A percentile compares a stretch with the other conserved stretches of the same genome.
phyloP scores from a whole-genome alignment of 2,113 vertebrate species.

The Hemiprocne comata region DNA sequence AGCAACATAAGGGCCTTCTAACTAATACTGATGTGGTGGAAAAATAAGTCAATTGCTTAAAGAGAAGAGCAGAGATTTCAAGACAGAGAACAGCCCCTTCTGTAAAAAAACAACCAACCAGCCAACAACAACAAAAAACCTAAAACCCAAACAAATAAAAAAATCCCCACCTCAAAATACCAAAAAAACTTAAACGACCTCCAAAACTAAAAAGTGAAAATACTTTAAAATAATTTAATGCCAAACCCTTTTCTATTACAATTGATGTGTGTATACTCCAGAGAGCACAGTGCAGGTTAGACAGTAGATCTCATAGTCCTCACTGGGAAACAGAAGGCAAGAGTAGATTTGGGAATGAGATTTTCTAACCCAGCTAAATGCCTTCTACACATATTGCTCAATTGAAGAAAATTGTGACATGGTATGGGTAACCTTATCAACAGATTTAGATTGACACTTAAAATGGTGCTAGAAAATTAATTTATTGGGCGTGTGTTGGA shows the following conservation, averaged over 20 bases:
- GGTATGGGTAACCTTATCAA: neutral
- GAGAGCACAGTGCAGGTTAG: neutral
- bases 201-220: neutral
- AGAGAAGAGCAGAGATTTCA: neutral
- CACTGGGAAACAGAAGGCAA: neutral
- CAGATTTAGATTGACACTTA: neutral
- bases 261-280: neutral
- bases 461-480: neutral
- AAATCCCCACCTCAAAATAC: neutral
- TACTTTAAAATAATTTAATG: neutral
- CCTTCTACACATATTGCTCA: neutral
- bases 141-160: neutral
- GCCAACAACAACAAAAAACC: neutral
- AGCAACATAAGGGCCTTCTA: neutral
- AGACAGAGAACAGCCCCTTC: neutral
- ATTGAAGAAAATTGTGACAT: neutral
- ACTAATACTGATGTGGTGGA: neutral
- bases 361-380: neutral
- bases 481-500: neutral
- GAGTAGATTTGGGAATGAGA: neutral
- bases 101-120: neutral
- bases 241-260: neutral
- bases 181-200: neutral
- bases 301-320: neutral
- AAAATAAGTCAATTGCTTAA: neutral